phyloP scores from a whole-genome alignment of 2,797 vertebrate genomes.

The Spinibarbus caldwelli region DNA sequence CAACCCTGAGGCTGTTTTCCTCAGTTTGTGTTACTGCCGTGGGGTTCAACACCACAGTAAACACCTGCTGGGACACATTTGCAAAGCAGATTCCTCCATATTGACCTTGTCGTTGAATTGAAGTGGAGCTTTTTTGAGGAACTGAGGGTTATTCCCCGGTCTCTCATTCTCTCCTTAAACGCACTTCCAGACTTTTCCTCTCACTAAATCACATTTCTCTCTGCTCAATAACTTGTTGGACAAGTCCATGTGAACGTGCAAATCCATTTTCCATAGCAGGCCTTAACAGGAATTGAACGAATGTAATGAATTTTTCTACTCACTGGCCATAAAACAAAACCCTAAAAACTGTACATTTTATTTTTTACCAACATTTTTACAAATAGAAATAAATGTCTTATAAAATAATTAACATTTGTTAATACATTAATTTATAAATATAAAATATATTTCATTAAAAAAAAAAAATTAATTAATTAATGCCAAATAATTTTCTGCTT shows the following conservation, averaged over 20 bases:
- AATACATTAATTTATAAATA: not conserved
- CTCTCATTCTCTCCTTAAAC: not conserved
- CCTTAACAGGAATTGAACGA: not conserved
- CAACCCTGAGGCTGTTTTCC: constrained; percentile 49
- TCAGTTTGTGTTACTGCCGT: constrained; percentile 10
- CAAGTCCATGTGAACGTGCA: not conserved
- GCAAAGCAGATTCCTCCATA: constrained; percentile 32
- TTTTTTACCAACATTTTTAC: too few species aligned
- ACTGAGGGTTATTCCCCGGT: not conserved
- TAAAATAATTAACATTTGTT: not conserved
- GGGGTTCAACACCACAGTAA: constrained; percentile 31
- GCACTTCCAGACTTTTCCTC: not conserved
- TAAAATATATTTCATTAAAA: not conserved
- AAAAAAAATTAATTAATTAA: not conserved
- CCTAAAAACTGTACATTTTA: too few species aligned
- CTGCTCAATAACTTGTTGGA: not conserved
- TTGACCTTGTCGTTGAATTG: not conserved
- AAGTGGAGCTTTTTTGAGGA: constrained; percentile 1
- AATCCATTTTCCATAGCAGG: not conserved
- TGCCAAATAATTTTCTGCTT: too few species aligned
- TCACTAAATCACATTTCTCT: not conserved
- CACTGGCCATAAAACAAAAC: not conserved
- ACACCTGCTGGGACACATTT: constrained; percentile 36
- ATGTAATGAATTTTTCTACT: not conserved
- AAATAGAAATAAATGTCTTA: too few species aligned